A percentile compares a stretch with the other conserved stretches of the same genome.
Evolutionary conservation across 2,113 vertebrate species (phyloP).

Genomic region (Delphinus delphis): DNA sequence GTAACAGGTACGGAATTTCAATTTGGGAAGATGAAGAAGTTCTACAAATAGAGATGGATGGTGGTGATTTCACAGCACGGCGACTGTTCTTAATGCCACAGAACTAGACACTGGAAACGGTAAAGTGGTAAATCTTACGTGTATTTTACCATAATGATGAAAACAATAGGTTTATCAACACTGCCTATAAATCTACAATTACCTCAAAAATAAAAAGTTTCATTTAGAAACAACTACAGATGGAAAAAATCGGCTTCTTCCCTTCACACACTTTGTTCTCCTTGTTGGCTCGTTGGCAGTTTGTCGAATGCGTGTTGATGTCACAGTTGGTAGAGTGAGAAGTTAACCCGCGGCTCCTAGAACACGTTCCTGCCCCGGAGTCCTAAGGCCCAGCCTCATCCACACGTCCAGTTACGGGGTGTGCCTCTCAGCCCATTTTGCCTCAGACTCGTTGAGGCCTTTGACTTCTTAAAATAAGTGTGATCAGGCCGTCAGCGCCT

Average conservation of each 20-base stretch:
- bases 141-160: background rate
- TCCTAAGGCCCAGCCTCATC: background rate
- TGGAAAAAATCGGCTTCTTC: background rate
- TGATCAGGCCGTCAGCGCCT: background rate
- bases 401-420: accelerated
- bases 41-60: background rate
- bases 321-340: background rate
- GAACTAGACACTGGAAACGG: background rate
- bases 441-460: background rate
- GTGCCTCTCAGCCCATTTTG: background rate
- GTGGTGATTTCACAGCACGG: background rate
- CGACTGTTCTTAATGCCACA: background rate
- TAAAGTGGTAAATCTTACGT: background rate
- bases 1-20: background rate
- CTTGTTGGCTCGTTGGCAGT: background rate
- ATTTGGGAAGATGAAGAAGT: background rate
- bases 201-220: background rate
- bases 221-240: background rate
- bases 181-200: background rate
- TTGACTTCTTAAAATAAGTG: background rate
- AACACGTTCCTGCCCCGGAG: background rate
- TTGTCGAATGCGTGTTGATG: background rate
- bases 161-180: background rate
- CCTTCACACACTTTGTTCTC: background rate
- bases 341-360: background rate